A percentile compares a stretch with the other conserved stretches of the same genome.
Evolutionary conservation across 2,797 vertebrate genomes (phyloP).

Genomic region (Melanotaenia parkinsoni): DNA sequence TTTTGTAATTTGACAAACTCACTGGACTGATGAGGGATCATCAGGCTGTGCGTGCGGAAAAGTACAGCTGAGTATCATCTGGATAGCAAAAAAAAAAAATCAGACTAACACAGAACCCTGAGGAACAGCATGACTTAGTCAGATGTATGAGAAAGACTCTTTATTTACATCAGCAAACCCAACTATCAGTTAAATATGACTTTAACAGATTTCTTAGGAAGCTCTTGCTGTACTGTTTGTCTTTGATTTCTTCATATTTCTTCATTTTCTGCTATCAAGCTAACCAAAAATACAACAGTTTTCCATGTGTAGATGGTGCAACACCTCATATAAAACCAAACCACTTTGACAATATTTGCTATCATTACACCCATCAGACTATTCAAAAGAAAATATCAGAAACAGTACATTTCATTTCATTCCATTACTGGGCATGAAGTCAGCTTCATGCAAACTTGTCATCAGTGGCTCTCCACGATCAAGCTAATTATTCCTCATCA

Average conservation of each 20-base stretch:
- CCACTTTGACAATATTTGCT: slow-evolving; percentile 25
- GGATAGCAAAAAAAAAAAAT: too few species aligned
- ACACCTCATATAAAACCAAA: slow-evolving; percentile 42
- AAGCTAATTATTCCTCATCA: slow-evolving; percentile 82
- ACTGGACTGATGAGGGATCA: too few species aligned
- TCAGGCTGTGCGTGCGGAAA: too few species aligned
- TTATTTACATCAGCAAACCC: too few species aligned
- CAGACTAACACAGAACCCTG: too few species aligned
- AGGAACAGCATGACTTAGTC: too few species aligned
- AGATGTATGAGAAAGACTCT: too few species aligned
- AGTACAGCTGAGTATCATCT: too few species aligned
- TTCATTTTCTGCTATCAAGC: slow-evolving; percentile 8
- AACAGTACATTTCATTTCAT: slow-evolving; percentile 50
- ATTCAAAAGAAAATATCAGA: slow-evolving; percentile 32
- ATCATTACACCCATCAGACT: slow-evolving; percentile 40
- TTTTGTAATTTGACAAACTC: too few species aligned
- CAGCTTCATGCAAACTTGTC: slow-evolving; percentile 60
- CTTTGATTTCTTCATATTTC: neutral
- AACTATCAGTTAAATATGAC: too few species aligned
- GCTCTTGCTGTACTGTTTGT: neutral
- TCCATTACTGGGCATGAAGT: slow-evolving; percentile 54
- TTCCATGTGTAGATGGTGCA: slow-evolving; percentile 9
- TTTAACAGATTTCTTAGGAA: too few species aligned
- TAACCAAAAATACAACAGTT: slow-evolving; percentile 5
- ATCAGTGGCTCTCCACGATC: slow-evolving; percentile 69